phyloP scores from a whole-genome alignment of 2,888 invertebrate genomes.

The Abrostola tripartita region DNA sequence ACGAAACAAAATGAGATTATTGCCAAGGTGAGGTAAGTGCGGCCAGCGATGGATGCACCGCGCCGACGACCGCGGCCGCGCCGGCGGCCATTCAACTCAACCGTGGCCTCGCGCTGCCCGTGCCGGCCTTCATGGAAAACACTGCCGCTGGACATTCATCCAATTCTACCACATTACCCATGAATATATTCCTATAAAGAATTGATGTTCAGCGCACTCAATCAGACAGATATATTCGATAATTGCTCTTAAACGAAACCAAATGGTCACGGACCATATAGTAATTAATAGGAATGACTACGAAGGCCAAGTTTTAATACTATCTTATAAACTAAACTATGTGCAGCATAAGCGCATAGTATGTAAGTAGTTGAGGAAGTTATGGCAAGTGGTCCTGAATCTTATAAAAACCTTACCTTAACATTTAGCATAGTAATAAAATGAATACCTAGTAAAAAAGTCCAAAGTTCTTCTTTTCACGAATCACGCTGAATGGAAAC shows the following conservation, averaged over 20 bases:
- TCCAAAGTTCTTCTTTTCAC: conserved; percentile 52
- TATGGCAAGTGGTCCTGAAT: not conserved
- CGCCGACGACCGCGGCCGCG: conserved; percentile 68
- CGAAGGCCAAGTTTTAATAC: conserved; percentile 4
- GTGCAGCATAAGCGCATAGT: conserved; percentile 7
- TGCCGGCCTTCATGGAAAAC: conserved; percentile 60
- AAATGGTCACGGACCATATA: conserved; percentile 45
- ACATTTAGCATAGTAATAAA: conserved; percentile 33
- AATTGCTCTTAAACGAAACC: conserved; percentile 35
- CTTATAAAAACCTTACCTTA: conserved; percentile 6
- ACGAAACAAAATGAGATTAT: conserved; percentile 80
- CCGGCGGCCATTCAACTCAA: conserved; percentile 84
- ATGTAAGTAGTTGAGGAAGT: conserved; percentile 16
- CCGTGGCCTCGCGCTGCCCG: conserved; percentile 67
- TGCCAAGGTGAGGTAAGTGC: conserved; percentile 81
- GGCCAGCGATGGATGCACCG: conserved; percentile 74
- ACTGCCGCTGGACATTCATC: conserved; percentile 38
- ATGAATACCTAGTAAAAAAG: conserved; percentile 65
- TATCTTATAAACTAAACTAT: conserved; percentile 17
- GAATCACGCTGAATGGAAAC: conserved; percentile 70
- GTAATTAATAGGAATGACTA: conserved; percentile 31
- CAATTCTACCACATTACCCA: conserved; percentile 25
- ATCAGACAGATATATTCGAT: conserved; percentile 22
- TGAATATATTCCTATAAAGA: conserved; percentile 11
- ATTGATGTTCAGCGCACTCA: conserved; percentile 7